phyloP scores from a whole-genome alignment of 1,140 invertebrate species.

The Pseudomyrmex sp. region DNA sequence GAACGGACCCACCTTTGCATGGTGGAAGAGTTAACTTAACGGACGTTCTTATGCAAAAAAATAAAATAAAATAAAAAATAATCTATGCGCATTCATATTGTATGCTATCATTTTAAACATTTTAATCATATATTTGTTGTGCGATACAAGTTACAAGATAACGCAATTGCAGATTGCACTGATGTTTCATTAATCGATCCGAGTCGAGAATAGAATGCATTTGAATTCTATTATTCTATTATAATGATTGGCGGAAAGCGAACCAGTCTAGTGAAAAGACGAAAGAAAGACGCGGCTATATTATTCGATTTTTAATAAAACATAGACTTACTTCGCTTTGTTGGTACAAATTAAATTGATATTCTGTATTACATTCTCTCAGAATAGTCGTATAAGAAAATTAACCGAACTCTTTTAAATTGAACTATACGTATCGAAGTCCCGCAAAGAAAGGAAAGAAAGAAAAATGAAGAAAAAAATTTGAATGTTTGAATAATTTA shows the following conservation, averaged over 20 bases:
- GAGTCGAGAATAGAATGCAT: constrained; percentile 4
- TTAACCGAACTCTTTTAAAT: not conserved
- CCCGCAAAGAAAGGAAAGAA: not conserved
- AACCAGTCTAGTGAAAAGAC: not conserved
- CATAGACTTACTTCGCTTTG: constrained; percentile 8
- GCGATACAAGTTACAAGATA: not conserved
- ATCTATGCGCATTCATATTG: too few relatives aligned
- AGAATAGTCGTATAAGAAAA: constrained; percentile 12
- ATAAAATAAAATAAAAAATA: too few relatives aligned
- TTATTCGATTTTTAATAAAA: constrained; percentile 27
- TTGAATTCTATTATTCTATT: constrained; percentile 6
- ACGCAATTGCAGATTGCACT: not conserved
- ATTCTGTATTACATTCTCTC: constrained; percentile 16
- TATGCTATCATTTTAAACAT: not conserved
- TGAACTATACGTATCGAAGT: not conserved
- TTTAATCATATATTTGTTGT: not conserved
- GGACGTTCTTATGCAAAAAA: too few relatives aligned
- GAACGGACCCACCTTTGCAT: too few relatives aligned
- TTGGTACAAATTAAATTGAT: constrained; percentile 15
- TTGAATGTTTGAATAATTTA: constrained; percentile 13
- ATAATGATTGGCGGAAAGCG: constrained; percentile 16
- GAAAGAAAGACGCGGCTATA: not conserved
- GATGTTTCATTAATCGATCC: not conserved
- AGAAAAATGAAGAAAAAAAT: not conserved
- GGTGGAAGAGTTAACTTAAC: too few relatives aligned